These are phyloP conservation scores for Sebastes jordani DNA, from an alignment of 2,797 vertebrate genomes.

Conservation along the genomic window DNA sequence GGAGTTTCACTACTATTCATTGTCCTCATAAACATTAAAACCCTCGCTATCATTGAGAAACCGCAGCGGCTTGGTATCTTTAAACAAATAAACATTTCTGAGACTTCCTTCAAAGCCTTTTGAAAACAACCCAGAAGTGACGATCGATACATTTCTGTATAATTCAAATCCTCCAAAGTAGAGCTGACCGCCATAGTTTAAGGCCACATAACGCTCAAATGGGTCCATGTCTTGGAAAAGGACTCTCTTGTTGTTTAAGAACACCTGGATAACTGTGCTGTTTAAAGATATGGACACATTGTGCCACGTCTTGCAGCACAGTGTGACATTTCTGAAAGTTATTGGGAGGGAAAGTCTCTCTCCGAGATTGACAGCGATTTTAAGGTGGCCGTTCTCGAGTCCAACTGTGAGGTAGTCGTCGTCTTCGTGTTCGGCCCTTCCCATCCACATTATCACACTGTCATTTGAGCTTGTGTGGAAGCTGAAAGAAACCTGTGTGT, in stretches of 20 bases:
- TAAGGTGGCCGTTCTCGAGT: constrained; percentile 81
- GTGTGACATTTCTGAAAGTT: constrained; percentile 51
- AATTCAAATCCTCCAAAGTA: constrained; percentile 91
- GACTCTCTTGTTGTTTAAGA: constrained; percentile 77
- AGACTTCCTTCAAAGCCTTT: constrained; percentile 85
- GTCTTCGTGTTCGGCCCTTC: constrained; percentile 83
- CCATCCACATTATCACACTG: constrained; percentile 87
- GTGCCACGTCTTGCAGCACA: constrained; percentile 84
- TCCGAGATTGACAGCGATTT: constrained; percentile 88
- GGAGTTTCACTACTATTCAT: constrained; percentile 30
- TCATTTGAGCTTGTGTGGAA: constrained; percentile 77
- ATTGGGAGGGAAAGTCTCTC: constrained; percentile 81
- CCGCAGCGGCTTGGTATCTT: constrained; percentile 79
- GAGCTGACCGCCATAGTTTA: constrained; percentile 84
- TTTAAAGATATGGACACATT: constrained; percentile 80
- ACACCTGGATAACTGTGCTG: constrained; percentile 83
- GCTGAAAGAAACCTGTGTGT: constrained; percentile 84
- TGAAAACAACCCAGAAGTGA: constrained; percentile 86
- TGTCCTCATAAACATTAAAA: constrained; percentile 85
- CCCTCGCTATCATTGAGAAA: constrained; percentile 84
- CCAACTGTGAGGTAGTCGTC: constrained; percentile 89
- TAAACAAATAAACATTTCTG: constrained; percentile 85
- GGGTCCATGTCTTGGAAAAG: constrained; percentile 85
- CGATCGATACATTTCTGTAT: constrained; percentile 71
- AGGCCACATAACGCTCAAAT: constrained; percentile 83